Conservation (phyloP, 2,797 vertebrate species). For the Masticophis lateralis region DNA sequence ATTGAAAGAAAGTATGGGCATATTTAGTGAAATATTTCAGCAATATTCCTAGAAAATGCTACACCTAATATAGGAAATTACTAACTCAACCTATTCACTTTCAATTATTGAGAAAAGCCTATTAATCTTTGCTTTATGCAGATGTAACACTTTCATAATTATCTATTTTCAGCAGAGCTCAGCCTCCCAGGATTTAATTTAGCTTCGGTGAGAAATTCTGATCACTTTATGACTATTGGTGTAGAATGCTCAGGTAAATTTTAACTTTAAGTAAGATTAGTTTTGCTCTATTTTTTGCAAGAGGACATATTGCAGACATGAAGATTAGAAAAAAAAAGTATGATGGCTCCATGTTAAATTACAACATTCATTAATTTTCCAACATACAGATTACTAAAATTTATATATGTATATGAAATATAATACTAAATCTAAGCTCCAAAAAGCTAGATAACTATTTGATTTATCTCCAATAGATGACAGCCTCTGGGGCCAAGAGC, state of each 20-base stretch:
- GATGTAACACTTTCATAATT: conserved; percentile 20
- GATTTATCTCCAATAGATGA: not conserved
- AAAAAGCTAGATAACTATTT: not conserved
- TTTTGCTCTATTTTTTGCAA: conserved; percentile 33
- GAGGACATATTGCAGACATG: conserved; percentile 8
- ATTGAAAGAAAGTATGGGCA: not conserved
- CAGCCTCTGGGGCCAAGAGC: not conserved
- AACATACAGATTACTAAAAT: not conserved
- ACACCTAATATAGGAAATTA: conserved; percentile 19
- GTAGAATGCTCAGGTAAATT: not conserved
- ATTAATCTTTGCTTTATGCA: conserved; percentile 27
- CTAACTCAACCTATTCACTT: conserved; percentile 36
- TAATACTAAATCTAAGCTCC: not conserved
- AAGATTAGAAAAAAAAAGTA: not conserved
- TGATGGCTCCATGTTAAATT: conserved; percentile 21
- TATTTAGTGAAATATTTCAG: conserved; percentile 18
- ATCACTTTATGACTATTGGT: conserved; percentile 6
- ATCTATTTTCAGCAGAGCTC: conserved; percentile 33
- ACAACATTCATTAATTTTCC: not conserved
- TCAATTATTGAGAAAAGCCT: conserved; percentile 39
- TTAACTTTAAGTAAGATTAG: conserved; percentile 5
- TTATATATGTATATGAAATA: conserved; percentile 3
- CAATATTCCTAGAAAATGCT: conserved; percentile 32
- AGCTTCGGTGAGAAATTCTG: conserved; percentile 12
- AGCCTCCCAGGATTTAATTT: conserved; percentile 37